Evolutionary conservation across 1,140 invertebrate species (phyloP), one percentile per base, ranked within the genome.

Genomic region (Cephus cinctus): DNA sequence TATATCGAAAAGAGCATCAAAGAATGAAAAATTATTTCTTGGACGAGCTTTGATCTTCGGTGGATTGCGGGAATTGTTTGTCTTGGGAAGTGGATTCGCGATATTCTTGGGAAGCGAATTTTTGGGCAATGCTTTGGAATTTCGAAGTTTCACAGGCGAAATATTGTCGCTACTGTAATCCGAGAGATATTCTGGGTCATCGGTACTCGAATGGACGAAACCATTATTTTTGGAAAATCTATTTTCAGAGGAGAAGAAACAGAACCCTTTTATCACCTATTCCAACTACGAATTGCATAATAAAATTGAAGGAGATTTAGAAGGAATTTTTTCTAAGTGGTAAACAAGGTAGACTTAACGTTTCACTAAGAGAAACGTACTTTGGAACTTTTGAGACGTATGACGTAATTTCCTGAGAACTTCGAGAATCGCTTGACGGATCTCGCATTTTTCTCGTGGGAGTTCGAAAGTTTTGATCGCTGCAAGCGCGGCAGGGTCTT

Each of bases 1-100:
- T 6, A 67, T 66, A 22, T 67, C 65, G 16, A 66, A 66, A 23
- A 67, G 51, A 1, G 56, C 51, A 15, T 53, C 45, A 12, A 66
- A 56, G 12, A 67, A 66, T 1, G 51, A 55, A 12, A 58, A 51
- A 5, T 18, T 45, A 1, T 34, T 21, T 19, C 40, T 34, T 30
- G 9, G 50, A 14, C 23, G 35, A 43, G 14, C 38, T 34, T 36
- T 50, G 2, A 32, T 36, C 44, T 40, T 63, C 19, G 47, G 21
- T 1, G 43, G 30, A 11, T 46, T 54, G 58, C 6, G 18, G 27
- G 27, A 9, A 12, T 30, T 9, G 1, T 1, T 12, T 9, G 27
- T 9, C 27, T 12, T 30, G 27, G 12, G 12, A 30, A 12, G 8
- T n/a, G n/a, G n/a, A n/a, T n/a, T n/a, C 9, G 9, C 8, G 27